phyloP scores from a whole-genome alignment of 2,888 invertebrate genomes.

The Mycalesis mineus region DNA sequence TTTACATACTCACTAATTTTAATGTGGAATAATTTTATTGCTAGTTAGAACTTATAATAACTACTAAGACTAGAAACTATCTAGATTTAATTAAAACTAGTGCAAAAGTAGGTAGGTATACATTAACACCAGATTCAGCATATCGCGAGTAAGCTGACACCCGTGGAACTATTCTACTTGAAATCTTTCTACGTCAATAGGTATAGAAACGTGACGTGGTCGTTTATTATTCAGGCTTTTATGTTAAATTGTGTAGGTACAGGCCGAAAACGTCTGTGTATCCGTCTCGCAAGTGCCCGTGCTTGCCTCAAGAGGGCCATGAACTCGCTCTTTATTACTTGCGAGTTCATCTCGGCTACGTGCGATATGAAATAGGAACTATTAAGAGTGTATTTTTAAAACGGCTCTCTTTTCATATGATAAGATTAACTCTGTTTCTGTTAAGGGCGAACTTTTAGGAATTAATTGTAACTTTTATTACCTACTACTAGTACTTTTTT shows the following conservation, averaged over 20 bases:
- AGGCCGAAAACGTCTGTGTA: slow-evolving; percentile 39
- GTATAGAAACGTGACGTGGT: slow-evolving; percentile 23
- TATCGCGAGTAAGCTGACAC: slow-evolving; percentile 4
- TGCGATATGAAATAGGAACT: slow-evolving; percentile 37
- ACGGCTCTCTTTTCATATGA: slow-evolving; percentile 15
- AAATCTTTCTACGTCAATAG: slow-evolving; percentile 16
- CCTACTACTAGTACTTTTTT: no score
- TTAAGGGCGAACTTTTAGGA: no score
- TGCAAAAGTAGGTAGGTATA: neutral
- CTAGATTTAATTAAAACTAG: neutral
- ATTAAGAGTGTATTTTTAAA: slow-evolving; percentile 26
- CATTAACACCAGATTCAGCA: neutral
- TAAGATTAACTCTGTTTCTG: neutral
- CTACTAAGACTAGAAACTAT: no score
- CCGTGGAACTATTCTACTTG: slow-evolving; percentile 7
- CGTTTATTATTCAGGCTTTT: slow-evolving; percentile 28
- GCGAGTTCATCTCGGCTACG: slow-evolving; percentile 60
- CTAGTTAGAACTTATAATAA: no score
- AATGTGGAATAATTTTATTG: no score
- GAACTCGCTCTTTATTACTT: slow-evolving; percentile 64
- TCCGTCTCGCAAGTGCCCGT: slow-evolving; percentile 40
- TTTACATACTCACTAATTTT: no score
- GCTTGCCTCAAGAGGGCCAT: slow-evolving; percentile 58
- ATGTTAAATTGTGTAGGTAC: slow-evolving; percentile 32
- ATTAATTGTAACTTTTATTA: no score